A percentile compares a stretch with the other conserved stretches of the same genome.
phyloP scores from a whole-genome alignment of 2,888 invertebrate genomes.

The Palloptera scutellata region DNA sequence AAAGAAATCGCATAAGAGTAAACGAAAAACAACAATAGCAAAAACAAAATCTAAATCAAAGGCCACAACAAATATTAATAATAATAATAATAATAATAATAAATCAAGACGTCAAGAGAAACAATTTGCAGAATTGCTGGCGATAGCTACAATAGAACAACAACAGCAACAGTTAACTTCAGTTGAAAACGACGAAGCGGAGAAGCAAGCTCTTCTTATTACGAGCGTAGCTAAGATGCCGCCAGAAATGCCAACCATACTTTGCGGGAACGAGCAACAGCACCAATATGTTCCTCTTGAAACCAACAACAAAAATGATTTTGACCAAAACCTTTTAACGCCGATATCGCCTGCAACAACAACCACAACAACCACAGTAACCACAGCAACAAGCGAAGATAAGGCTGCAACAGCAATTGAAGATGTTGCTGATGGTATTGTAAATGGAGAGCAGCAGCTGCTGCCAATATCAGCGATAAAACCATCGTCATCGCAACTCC shows the following conservation, averaged over 20 bases:
- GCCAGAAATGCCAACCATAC: slow-evolving; percentile 38
- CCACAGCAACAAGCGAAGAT: not conserved
- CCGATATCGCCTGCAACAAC: not conserved
- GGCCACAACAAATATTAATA: not conserved
- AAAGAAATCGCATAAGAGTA: slow-evolving; percentile 22
- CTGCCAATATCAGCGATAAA: not conserved
- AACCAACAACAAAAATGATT: too few relatives aligned
- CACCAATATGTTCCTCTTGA: too few relatives aligned
- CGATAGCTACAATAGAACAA: not conserved
- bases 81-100: not conserved
- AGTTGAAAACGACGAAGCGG: not conserved
- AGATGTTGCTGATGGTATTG: not conserved
- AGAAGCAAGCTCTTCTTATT: slow-evolving; percentile 6
- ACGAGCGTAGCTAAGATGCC: slow-evolving; percentile 29
- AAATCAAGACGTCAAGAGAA: slow-evolving; percentile 34
- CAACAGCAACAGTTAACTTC: not conserved
- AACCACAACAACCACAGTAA: too few relatives aligned
- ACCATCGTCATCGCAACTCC: slow-evolving; percentile 9
- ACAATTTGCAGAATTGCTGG: slow-evolving; percentile 53
- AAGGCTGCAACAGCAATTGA: slow-evolving; percentile 13
- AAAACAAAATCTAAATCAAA: slow-evolving; percentile 1
- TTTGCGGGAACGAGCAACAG: not conserved
- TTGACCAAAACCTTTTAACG: not conserved
- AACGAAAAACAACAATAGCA: not conserved
- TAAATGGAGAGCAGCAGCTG: slow-evolving; percentile 2